Percentiles rank a stretch among this genome's conserved stretches.
Conservation (phyloP, 2,113 vertebrate species). For the Microtus ochrogaster region DNA sequence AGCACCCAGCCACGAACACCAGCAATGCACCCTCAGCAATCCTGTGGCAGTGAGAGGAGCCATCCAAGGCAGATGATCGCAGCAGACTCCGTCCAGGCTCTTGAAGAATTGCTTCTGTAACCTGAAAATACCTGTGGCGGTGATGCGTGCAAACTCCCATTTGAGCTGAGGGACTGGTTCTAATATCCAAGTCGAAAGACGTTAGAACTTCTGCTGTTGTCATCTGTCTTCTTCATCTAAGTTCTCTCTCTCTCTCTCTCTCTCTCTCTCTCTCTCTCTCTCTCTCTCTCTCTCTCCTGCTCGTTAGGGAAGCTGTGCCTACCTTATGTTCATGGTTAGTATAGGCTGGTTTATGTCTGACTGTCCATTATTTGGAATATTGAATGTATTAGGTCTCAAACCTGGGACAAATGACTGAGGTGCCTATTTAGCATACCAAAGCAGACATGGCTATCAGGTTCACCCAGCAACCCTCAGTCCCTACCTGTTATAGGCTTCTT, state of each 20-base stretch:
- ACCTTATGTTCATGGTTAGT: background rate
- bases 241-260: background rate
- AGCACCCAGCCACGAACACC: background rate
- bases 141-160: background rate
- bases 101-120: constrained; percentile 44
- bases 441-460: background rate
- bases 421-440: background rate
- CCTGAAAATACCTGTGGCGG: background rate
- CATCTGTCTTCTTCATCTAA: background rate
- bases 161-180: background rate
- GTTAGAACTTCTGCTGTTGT: background rate
- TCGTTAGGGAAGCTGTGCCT: background rate
- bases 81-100: background rate
- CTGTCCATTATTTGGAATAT: background rate
- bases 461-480: background rate
- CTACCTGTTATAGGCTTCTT: background rate
- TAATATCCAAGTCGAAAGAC: background rate
- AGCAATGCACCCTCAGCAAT: background rate
- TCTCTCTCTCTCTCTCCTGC: background rate
- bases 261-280: background rate
- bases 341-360: background rate
- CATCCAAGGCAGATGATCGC: background rate
- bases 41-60: background rate
- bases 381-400: background rate
- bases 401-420: background rate